phyloP scores from a whole-genome alignment of 1,140 invertebrate genomes.

The Mactra quadrangularis region DNA sequence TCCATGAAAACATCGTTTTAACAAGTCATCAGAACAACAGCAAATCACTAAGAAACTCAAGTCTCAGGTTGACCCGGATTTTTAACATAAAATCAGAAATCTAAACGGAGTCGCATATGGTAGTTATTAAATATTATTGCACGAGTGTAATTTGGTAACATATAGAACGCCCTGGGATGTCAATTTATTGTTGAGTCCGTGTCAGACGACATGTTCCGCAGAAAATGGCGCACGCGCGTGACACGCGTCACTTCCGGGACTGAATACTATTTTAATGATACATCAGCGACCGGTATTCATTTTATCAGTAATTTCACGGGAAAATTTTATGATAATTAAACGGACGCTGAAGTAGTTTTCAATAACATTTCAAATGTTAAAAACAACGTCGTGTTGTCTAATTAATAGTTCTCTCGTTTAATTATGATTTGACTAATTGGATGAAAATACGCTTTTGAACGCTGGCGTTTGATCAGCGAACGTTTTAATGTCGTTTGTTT shows the following conservation, averaged over 20 bases:
- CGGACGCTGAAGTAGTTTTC: slow-evolving; percentile 41
- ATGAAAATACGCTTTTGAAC: slow-evolving; percentile 20
- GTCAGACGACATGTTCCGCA: slow-evolving; percentile 41
- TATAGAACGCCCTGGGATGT: slow-evolving; percentile 51
- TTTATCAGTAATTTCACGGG: slow-evolving; percentile 43
- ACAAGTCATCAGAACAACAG: too few relatives aligned
- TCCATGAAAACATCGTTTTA: too few relatives aligned
- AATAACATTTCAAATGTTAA: slow-evolving; percentile 55
- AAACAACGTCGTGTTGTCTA: slow-evolving; percentile 26
- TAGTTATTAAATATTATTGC: slow-evolving; percentile 55
- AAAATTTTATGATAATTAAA: slow-evolving; percentile 52
- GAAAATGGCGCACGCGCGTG: slow-evolving; percentile 41
- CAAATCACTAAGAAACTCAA: too few relatives aligned
- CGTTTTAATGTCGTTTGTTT: slow-evolving; percentile 27
- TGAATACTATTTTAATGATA: slow-evolving; percentile 42
- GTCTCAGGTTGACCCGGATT: too few relatives aligned
- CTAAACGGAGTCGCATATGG: slow-evolving; percentile 34
- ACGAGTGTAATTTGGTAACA: slow-evolving; percentile 29
- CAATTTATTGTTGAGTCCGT: slow-evolving; percentile 45
- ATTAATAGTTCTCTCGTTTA: slow-evolving; percentile 34
- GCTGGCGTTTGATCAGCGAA: neutral
- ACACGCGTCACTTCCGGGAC: slow-evolving; percentile 35
- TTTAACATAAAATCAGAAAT: too few relatives aligned
- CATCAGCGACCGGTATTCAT: slow-evolving; percentile 39
- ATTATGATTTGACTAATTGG: slow-evolving; percentile 40